phyloP scores from a whole-genome alignment of 2,888 invertebrate genomes.

The Caenorhabditis sulstoni region DNA sequence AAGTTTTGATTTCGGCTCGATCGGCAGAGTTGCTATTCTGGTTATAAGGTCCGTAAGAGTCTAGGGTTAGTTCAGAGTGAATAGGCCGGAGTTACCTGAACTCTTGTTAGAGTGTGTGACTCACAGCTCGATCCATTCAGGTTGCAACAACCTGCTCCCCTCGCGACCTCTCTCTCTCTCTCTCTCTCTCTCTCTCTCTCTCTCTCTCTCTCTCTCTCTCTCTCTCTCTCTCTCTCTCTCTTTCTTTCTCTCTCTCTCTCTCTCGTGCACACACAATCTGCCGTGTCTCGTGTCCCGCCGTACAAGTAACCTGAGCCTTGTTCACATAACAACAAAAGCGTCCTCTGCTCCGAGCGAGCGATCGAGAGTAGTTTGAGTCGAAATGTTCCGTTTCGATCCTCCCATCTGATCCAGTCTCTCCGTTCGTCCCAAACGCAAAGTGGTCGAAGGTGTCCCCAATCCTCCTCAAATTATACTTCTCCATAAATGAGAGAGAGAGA shows the following conservation, averaged over 20 bases:
- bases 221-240: conserved; percentile 31
- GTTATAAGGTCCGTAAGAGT: too few relatives aligned
- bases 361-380: too few relatives aligned
- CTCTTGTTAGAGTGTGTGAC: conserved; percentile 9
- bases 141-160: neutral
- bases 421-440: conserved; percentile 28
- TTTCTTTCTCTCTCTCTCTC: conserved; percentile 15
- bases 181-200: conserved; percentile 18
- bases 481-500: conserved; percentile 36
- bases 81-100: too few relatives aligned
- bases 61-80: too few relatives aligned
- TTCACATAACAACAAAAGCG: conserved; percentile 54
- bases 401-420: conserved; percentile 18
- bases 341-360: neutral
- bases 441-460: conserved; percentile 24
- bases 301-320: conserved; percentile 57
- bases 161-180: conserved; percentile 24
- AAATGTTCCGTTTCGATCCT: too few relatives aligned
- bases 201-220: too few relatives aligned
- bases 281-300: neutral
- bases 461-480: conserved; percentile 39
- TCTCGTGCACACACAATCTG: too few relatives aligned
- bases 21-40: too few relatives aligned
- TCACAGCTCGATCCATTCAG: neutral
- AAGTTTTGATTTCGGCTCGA: too few relatives aligned